Percentiles rank a stretch among this genome's conserved stretches.
These are phyloP conservation scores for Halictus ligatus DNA, from an alignment of 2,888 invertebrate genomes.

Conservation along the genomic window DNA sequence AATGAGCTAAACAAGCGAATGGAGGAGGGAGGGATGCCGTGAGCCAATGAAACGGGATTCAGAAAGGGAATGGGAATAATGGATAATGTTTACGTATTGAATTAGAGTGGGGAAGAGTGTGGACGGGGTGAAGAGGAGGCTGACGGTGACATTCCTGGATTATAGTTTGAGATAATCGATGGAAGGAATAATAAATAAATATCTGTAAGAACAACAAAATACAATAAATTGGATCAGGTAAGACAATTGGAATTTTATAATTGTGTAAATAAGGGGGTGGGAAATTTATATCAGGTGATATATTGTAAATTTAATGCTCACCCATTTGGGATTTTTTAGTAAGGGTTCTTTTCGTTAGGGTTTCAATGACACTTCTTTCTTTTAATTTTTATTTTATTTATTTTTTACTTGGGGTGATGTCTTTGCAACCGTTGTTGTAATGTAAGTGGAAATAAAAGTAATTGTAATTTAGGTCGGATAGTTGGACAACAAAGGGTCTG, in stretches of 20 bases:
- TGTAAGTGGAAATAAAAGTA: too few species aligned
- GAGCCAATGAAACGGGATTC: not conserved
- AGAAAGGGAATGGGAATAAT: not conserved
- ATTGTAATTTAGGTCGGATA: too few species aligned
- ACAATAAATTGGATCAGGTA: not conserved
- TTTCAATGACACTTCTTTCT: too few species aligned
- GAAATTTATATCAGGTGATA: not conserved
- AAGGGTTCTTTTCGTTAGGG: too few species aligned
- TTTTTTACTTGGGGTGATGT: too few species aligned
- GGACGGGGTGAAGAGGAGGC: not conserved
- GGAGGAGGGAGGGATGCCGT: not conserved
- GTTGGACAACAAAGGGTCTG: too few species aligned
- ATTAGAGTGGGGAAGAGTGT: not conserved
- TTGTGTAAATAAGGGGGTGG: not conserved
- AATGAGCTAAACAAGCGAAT: slow-evolving; percentile 2
- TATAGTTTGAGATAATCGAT: not conserved
- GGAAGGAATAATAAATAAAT: not conserved
- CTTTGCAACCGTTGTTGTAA: too few species aligned
- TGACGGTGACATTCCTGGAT: not conserved
- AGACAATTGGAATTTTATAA: not conserved
- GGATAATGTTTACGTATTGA: not conserved
- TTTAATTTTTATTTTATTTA: too few species aligned
- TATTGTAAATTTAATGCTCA: too few species aligned
- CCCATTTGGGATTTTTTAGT: too few species aligned
- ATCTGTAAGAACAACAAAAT: not conserved